phyloP scores from a whole-genome alignment of 2,113 vertebrate species.

The Myiozetetes cayanensis region DNA sequence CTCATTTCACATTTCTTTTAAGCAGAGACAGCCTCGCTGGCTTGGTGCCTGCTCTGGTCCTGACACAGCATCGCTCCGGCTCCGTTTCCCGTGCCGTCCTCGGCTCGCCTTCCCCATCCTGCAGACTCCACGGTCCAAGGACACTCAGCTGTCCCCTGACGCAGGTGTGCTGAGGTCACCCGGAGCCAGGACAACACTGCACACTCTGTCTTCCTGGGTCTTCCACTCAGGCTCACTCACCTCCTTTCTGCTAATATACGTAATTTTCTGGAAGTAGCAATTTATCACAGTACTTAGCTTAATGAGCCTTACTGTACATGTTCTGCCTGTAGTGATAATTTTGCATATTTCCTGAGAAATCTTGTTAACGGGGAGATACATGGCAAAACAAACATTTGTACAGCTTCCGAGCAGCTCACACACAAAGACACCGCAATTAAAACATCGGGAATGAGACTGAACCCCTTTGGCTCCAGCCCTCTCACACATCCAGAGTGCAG shows the following conservation, averaged over 20 bases:
- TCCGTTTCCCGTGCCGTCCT: not conserved
- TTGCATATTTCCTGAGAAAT: slow-evolving; percentile 58
- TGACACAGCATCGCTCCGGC: not conserved
- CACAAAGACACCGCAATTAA: not conserved
- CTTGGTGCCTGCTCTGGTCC: not conserved
- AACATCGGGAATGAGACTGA: not conserved
- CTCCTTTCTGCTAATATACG: not conserved
- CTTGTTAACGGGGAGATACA: slow-evolving; percentile 18
- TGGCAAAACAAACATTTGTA: slow-evolving; percentile 56
- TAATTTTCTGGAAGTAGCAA: slow-evolving; percentile 53
- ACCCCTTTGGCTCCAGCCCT: not conserved
- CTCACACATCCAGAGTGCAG: accelerated
- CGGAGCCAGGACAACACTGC: not conserved
- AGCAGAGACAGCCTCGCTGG: not conserved
- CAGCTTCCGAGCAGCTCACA: not conserved
- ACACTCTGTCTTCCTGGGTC: not conserved
- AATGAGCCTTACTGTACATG: slow-evolving; percentile 56
- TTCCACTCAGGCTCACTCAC: not conserved
- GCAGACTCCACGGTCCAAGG: not conserved
- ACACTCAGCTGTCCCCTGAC: not conserved
- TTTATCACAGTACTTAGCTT: slow-evolving; percentile 58
- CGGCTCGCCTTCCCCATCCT: not conserved
- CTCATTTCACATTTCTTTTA: not conserved
- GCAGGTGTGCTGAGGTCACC: not conserved
- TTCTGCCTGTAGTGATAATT: slow-evolving; percentile 56